Base-by-base conservation (phyloP, 2,113 vertebrate genomes). In the Bombycilla garrulus region DNA sequence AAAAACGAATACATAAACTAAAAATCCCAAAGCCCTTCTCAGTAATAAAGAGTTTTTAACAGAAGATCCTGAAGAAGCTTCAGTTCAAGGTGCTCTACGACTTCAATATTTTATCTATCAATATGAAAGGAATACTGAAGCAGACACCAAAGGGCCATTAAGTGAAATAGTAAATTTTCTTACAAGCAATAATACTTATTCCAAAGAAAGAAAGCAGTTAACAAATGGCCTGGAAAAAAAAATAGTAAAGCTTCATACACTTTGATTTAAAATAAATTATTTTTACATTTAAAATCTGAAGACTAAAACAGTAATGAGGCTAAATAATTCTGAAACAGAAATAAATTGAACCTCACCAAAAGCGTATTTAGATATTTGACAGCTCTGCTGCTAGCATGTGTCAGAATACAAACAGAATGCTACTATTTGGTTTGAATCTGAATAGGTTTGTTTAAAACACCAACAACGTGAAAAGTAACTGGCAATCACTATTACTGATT, bases 51-150 rank as follows among this genome's bases (percentile, higher is more conserved):
- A 86, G 67, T 91, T 95, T 91, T 95, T 69, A 92, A 60, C 80
- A 86, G 44, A 86, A 86, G 45, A 93, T 88, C 72, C 66, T 86
- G 90, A 96, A 94, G 61, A 86, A 78, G 73, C 65, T 95, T 96
- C 92, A 95, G 53, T 88, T 93, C 84, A 95, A 90, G 92, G 94
- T 95, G 94, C 92, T 95, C 72, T 83, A 94, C 74, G 88, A 94
- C 88, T 82, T 93, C 74, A 90, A 92, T 60, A 44, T 85, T 71
- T 40, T 22, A 76, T 50, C 71, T 94, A 95, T 80, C 56, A 35
- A 85, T 61, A 76, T 79, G 82, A 96, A 95, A 92, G 93, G 56
- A 97, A 95, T 88, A 93, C 19, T 93, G 87, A 97, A 95, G 92
- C 93, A 88, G 73, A 94, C 93, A 94, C 33, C 62, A 88, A 92